A percentile compares a stretch with the other conserved stretches of the same genome.
phyloP scores from a whole-genome alignment of 2,888 invertebrate species.

The Epicampocera succincta region DNA sequence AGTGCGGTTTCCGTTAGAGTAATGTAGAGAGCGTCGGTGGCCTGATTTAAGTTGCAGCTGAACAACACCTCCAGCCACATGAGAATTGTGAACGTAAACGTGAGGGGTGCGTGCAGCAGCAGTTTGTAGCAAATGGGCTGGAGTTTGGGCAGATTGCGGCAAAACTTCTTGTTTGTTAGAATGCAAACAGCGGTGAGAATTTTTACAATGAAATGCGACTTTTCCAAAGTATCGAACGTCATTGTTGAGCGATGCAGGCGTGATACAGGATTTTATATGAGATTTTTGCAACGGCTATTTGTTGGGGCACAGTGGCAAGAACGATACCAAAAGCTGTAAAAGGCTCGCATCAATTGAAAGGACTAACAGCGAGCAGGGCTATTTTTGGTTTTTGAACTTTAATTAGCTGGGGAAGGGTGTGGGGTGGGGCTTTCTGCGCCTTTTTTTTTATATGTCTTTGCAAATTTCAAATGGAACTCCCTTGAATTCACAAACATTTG shows the following conservation, averaged over 20 bases:
- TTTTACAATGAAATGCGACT: conserved; percentile 36
- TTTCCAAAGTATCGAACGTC: conserved; percentile 51
- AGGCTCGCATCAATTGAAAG: no score
- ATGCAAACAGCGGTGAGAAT: conserved; percentile 37
- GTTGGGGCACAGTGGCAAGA: not conserved
- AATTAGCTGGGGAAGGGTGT: no score
- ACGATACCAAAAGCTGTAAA: no score
- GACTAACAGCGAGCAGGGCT: no score
- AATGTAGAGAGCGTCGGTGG: conserved; percentile 76
- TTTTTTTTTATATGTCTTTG: no score
- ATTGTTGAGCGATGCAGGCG: conserved; percentile 16
- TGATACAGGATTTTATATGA: conserved; percentile 18
- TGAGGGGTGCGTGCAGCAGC: conserved; percentile 73
- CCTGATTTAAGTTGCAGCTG: conserved; percentile 74
- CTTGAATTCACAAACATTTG: no score
- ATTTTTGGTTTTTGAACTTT: no score
- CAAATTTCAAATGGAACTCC: no score
- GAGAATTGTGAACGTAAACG: conserved; percentile 73
- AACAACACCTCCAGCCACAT: conserved; percentile 76
- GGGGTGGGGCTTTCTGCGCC: no score
- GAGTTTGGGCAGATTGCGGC: conserved; percentile 17
- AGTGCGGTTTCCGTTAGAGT: conserved; percentile 75
- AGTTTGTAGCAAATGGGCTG: conserved; percentile 33
- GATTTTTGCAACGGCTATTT: not conserved
- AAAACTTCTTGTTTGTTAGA: conserved; percentile 42